These are phyloP conservation scores for Ceryle rudis DNA, from an alignment of 2,797 vertebrate species.

Conservation along the genomic window DNA sequence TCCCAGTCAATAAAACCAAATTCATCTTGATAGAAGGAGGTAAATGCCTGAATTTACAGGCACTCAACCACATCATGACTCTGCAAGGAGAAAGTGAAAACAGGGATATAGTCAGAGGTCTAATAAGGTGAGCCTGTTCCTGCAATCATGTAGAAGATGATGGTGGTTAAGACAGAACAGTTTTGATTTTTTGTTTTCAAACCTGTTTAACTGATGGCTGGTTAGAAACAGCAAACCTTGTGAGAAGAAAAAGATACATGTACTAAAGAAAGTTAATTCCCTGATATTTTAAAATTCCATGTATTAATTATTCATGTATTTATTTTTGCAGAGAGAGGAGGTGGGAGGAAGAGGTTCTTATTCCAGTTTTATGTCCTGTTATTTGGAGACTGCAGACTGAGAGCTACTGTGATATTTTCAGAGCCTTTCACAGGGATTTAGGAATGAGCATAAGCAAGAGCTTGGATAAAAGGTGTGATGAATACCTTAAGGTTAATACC, in stretches of 20 bases:
- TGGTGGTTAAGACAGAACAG: not conserved
- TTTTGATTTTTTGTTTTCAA: conserved; percentile 9
- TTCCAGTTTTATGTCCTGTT: conserved; percentile 50
- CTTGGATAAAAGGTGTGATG: not conserved
- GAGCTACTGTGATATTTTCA: conserved; percentile 19
- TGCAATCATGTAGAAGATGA: not conserved
- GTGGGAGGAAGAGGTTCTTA: conserved; percentile 23
- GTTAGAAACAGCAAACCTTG: not conserved
- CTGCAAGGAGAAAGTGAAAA: not conserved
- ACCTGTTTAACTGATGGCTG: not conserved
- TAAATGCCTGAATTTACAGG: not conserved
- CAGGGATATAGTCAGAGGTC: not conserved
- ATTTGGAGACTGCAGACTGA: conserved; percentile 46
- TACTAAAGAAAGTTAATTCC: conserved; percentile 11
- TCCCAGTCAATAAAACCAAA: not conserved
- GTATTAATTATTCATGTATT: conserved; percentile 49
- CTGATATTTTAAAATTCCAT: not conserved
- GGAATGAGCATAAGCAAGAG: not conserved
- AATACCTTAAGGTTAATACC: conserved; percentile 1
- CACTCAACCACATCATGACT: not conserved
- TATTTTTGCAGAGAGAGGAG: conserved; percentile 47
- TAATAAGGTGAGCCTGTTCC: not conserved
- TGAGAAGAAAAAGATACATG: not conserved
- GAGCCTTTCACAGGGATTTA: conserved; percentile 7
- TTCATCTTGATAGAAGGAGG: not conserved